These are phyloP conservation scores for Sinonovacula constricta DNA, from an alignment of 1,140 invertebrate genomes.

Conservation along the genomic window DNA sequence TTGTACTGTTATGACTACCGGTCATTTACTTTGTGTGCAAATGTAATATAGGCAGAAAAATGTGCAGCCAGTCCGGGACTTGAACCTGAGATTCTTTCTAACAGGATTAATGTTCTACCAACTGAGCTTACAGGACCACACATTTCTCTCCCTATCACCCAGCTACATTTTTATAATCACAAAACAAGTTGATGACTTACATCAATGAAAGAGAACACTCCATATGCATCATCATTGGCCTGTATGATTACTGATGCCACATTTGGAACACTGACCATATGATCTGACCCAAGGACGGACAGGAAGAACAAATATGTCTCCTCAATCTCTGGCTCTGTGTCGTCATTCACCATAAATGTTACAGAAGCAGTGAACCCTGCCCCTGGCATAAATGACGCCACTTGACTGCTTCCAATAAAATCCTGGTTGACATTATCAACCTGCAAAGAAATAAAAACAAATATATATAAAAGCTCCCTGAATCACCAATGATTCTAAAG, in stretches of 20 bases:
- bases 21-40: too few relatives aligned
- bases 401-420: slow-evolving; percentile 71
- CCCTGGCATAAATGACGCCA: slow-evolving; percentile 61
- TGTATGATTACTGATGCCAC: slow-evolving; percentile 64
- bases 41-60: too few relatives aligned
- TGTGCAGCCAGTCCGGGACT: too few relatives aligned
- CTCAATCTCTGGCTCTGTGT: slow-evolving; percentile 69
- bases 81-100: too few relatives aligned
- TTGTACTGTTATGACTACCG: too few relatives aligned
- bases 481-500: neutral
- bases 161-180: too few relatives aligned
- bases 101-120: too few relatives aligned
- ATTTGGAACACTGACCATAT: slow-evolving; percentile 53
- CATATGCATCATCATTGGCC: slow-evolving; percentile 77
- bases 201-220: slow-evolving; percentile 71
- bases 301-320: slow-evolving; percentile 70
- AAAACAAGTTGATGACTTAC: too few relatives aligned
- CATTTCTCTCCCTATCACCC: too few relatives aligned
- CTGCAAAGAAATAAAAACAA: slow-evolving; percentile 44
- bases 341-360: slow-evolving; percentile 72
- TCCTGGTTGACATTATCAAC: slow-evolving; percentile 62
- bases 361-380: slow-evolving; percentile 53
- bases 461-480: neutral
- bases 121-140: too few relatives aligned
- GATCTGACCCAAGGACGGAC: slow-evolving; percentile 41